Conservation (phyloP, 37 sponge, comb jelly and placozoan genomes). For the Dysidea cf. avara region DNA sequence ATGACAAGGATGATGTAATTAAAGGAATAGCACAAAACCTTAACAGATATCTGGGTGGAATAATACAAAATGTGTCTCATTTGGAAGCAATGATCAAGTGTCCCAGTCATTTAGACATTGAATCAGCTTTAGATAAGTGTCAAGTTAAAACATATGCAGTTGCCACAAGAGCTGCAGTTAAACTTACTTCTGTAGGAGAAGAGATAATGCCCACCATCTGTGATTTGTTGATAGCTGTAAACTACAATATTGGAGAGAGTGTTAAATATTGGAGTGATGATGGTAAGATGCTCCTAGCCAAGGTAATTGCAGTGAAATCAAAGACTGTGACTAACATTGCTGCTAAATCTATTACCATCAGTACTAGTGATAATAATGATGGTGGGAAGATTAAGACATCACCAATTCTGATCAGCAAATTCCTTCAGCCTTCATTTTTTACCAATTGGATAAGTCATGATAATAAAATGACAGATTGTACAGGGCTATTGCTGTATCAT, state of each 20-base stretch:
- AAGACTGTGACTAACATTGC: too few relatives aligned
- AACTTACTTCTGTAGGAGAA: background rate
- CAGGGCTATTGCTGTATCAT: too few relatives aligned
- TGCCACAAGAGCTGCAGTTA: background rate
- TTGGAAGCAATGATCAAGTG: constrained; percentile 39
- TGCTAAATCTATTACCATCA: too few relatives aligned
- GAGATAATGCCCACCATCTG: background rate
- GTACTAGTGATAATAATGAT: too few relatives aligned
- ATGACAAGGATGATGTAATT: background rate
- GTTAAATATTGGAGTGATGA: constrained; percentile 4
- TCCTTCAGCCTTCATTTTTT: too few relatives aligned
- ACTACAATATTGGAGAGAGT: constrained; percentile 26
- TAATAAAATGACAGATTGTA: too few relatives aligned
- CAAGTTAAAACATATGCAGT: constrained; percentile 11
- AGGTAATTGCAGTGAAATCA: constrained; percentile 2
- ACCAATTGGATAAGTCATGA: too few relatives aligned
- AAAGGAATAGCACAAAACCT: constrained; percentile 11
- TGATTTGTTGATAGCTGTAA: constrained; percentile 22
- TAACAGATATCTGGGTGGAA: background rate
- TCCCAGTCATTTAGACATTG: constrained; percentile 17
- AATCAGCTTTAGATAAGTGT: background rate
- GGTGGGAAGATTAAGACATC: too few relatives aligned
- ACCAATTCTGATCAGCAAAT: too few relatives aligned
- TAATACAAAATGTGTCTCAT: background rate
- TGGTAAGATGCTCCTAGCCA: constrained; percentile 1